Base-by-base conservation (phyloP, 2,888 invertebrate genomes). In the Psylliodes chrysocephalus region DNA sequence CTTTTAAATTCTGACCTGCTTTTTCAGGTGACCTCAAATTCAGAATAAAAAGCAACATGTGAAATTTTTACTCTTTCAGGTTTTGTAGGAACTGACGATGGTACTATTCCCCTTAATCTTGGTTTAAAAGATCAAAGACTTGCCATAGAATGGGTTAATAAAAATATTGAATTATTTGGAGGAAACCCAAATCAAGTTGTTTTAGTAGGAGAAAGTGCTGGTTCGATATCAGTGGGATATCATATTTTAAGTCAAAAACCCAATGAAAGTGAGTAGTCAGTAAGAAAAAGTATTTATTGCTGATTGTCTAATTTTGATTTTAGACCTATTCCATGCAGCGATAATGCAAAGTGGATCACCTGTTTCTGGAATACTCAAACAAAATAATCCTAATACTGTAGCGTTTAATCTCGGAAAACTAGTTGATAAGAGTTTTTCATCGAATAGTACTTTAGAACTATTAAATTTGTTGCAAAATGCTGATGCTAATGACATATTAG, bases 71-170 rank as follows among this genome's bases (percentile, higher is more conserved):
- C 7, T 22, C 22, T 49, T 53, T 33, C 15, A 65, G 64, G 64
- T 33, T 92, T 93, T 78, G 82, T 91, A 0, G 91, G 90, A 73
- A 91, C 91, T 0, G 90, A 88, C 10, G 91, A 92, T 70, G 85
- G 86, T 0, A 76, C 85, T 0, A 83, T 90, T 0, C 88, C 92
- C 0, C 90, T 89, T 1, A 92, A 92, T 78, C 86, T 86, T 71
- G 91, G 91, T 0, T 76, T 92, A 28, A 91, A 91, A 75, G 91
- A 92, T 83, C 91, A 91, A 81, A 83, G 84, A 22, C 83, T 89
- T 67, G 91, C 90, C 0, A 77, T 92, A 38, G 85, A 86, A 69
- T 92, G 91, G 91, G 81, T 90, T 0, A 86, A 87, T 55, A 18
- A 56, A 10, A 90, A 92, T 77, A 89, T 92, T 63, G 81, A 85